These are phyloP conservation scores for Pyralis farinalis DNA, from an alignment of 2,888 invertebrate species.

Conservation along the genomic window DNA sequence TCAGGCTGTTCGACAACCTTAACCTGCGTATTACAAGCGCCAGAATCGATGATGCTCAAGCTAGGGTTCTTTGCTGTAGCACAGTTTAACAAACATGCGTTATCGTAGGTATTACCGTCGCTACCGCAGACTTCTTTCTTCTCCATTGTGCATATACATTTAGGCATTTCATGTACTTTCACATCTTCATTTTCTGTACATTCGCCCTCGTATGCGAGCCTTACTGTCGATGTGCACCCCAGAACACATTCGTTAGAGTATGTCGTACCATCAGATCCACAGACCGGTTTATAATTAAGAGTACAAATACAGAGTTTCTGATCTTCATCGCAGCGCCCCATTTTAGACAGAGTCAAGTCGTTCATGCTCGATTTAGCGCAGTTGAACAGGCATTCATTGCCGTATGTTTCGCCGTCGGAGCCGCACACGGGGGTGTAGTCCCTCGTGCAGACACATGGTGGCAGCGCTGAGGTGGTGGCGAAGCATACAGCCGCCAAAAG, in stretches of 20 bases:
- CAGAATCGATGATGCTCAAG: constrained; percentile 18
- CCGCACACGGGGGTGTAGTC: constrained; percentile 82
- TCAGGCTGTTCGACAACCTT: constrained; percentile 1
- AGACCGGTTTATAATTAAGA: constrained; percentile 19
- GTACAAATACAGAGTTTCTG: constrained; percentile 15
- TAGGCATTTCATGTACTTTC: not conserved
- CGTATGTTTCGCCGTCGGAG: constrained; percentile 85
- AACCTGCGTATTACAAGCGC: constrained; percentile 15
- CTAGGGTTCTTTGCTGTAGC: constrained; percentile 19
- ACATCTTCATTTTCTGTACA: not conserved
- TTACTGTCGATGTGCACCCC: constrained; percentile 8
- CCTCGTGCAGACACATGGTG: constrained; percentile 19
- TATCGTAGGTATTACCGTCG: constrained; percentile 35
- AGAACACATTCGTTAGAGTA: constrained; percentile 80
- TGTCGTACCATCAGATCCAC: constrained; percentile 78
- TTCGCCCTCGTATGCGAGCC: not conserved
- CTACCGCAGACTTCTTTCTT: constrained; percentile 32
- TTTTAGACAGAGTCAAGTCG: constrained; percentile 1
- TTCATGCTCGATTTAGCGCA: constrained; percentile 11
- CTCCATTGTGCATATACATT: constrained; percentile 2
- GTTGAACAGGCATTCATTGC: constrained; percentile 54
- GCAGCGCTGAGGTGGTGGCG: constrained; percentile 4
- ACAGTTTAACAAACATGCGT: constrained; percentile 35
- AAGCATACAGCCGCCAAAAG: constrained; percentile 24
- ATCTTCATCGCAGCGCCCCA: constrained; percentile 1